Evolutionary conservation across 2,113 vertebrate genomes (phyloP), one percentile per base, ranked within the genome.

Genomic region (Cebidichthys violaceus): DNA sequence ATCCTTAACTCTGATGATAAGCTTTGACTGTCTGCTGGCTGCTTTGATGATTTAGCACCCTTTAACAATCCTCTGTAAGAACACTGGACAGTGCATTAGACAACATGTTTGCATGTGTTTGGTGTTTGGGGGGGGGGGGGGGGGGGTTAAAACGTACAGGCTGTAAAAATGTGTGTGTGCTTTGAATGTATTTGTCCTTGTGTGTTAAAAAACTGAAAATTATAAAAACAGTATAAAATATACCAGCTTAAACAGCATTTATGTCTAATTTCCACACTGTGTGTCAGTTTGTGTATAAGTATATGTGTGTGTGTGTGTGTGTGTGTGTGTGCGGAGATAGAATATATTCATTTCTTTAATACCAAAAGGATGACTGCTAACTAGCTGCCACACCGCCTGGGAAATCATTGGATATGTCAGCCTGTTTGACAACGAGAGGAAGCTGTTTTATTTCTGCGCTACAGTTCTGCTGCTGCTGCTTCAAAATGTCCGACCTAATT

Each of bases 401-500:
- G 57, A 84, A 88, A 82, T 68, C 37, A 67, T 9, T 82, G 65
- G 41, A 67, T 70, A 72, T 59, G 71, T 82, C 75, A 64, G 35
- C 35, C 35, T 41, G 39, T 74, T 75, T 79, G 65, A 72, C 70
- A 71, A 77, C n/a, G 61, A 76, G 47, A 76, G n/a, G 27, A 37
- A 66, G 59, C 45, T 15, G 20, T 59, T 84, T 89, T 66, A 72
- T 79, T 57, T 64, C 47, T 33, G 41, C 15, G 52, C 75, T 67
- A 31, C 18, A 55, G 50, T 81, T 77, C 64, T 76, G 29, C n/a
- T 82, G 79, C 50, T 77, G 72, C 68, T 60, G 68, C 76, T 73
- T 77, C 20, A 74, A 86, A 82, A 69, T 82, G 77, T 69, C 43
- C 22, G 13, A 71, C 75, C 60, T 83, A 88, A 91, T 89, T 87